These are phyloP conservation scores for Lithobates pipiens DNA, from an alignment of 2,797 vertebrate species.

Conservation along the genomic window DNA sequence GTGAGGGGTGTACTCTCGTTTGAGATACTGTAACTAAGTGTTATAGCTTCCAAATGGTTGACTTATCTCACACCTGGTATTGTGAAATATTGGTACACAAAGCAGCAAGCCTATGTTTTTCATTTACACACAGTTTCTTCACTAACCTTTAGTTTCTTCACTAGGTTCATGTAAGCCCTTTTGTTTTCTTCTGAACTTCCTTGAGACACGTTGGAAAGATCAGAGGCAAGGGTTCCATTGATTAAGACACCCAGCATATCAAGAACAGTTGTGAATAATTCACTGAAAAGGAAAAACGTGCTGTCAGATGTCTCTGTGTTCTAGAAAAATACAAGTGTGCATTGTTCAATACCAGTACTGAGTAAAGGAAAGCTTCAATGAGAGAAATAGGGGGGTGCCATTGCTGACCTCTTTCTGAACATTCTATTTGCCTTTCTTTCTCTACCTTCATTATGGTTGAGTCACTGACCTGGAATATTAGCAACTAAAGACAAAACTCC, in stretches of 20 bases:
- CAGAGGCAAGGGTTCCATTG: conserved; percentile 72
- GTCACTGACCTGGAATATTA: no score
- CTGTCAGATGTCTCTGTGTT: neutral
- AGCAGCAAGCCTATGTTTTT: neutral
- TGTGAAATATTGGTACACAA: neutral
- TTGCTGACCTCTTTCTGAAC: no score
- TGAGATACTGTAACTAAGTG: no score
- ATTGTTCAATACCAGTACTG: neutral
- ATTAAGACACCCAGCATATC: conserved; percentile 76
- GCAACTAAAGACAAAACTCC: no score
- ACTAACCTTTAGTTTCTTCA: conserved; percentile 76
- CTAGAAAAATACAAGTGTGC: neutral
- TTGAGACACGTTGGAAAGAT: conserved; percentile 71
- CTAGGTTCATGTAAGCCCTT: conserved; percentile 73
- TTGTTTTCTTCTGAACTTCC: conserved; percentile 75
- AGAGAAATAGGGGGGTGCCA: neutral
- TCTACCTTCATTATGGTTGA: no score
- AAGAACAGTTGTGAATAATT: conserved; percentile 73
- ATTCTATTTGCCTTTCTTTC: no score
- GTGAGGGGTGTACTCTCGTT: no score
- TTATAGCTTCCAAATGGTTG: neutral
- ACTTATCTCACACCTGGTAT: neutral
- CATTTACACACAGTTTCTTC: conserved; percentile 2
- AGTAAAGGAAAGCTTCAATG: neutral
- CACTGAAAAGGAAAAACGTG: conserved; percentile 65